Evolutionary conservation across 2,888 invertebrate genomes (phyloP).

Genomic region (Orthosia cruda): DNA sequence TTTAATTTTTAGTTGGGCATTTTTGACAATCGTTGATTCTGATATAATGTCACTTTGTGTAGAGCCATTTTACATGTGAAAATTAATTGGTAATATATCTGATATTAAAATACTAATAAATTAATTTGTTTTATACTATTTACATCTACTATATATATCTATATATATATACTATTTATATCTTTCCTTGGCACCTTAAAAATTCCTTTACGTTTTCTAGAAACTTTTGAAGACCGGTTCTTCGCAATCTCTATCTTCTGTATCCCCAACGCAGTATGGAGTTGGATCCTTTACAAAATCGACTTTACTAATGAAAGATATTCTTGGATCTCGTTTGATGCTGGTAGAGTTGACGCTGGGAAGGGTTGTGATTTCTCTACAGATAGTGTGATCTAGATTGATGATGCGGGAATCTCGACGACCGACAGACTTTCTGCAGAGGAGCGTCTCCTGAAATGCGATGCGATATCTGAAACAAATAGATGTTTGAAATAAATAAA

Average conservation of each 20-base stretch:
- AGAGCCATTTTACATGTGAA: background rate
- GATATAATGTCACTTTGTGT: background rate
- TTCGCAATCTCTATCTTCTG: constrained; percentile 67
- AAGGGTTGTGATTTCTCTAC: constrained; percentile 88
- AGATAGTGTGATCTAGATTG: constrained; percentile 88
- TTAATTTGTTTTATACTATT: background rate
- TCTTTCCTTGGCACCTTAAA: background rate
- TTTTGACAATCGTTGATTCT: background rate
- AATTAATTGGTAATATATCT: constrained; percentile 5
- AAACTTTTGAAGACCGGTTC: constrained; percentile 72
- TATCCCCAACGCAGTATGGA: constrained; percentile 75
- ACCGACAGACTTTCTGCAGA: constrained; percentile 72
- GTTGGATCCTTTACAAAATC: constrained; percentile 84
- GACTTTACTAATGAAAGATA: constrained; percentile 81
- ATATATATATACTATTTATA: no score
- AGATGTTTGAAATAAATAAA: no score
- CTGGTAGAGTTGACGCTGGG: constrained; percentile 75
- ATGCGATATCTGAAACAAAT: constrained; percentile 93
- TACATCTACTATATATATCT: no score
- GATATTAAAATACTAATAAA: constrained; percentile 18
- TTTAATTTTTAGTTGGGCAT: no score
- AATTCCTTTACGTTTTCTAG: constrained; percentile 64
- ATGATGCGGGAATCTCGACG: constrained; percentile 87
- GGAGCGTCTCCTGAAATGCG: constrained; percentile 95
- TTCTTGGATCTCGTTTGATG: constrained; percentile 78